Evolutionary conservation across 2,113 vertebrate species (phyloP).

Genomic region (Oriolus oriolus): DNA sequence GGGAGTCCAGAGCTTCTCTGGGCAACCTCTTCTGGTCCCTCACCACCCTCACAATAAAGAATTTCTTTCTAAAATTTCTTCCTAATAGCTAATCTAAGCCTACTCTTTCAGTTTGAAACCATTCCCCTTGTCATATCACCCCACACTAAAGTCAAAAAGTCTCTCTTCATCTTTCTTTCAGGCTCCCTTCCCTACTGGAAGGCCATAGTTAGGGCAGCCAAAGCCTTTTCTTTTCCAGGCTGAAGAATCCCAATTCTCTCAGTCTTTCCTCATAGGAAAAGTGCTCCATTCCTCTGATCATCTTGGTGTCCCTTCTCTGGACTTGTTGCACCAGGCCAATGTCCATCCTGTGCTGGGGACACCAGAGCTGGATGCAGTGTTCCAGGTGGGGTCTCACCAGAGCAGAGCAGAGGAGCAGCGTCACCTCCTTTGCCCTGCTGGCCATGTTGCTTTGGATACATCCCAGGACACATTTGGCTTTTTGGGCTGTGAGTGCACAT

Average conservation of each 20-base stretch:
- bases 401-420: background rate
- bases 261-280: background rate
- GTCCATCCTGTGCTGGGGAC: background rate
- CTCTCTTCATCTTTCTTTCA: background rate
- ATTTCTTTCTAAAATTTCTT: background rate
- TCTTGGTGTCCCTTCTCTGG: background rate
- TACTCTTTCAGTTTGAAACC: background rate
- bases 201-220: background rate
- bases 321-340: background rate
- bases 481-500: rapidly evolving
- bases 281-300: background rate
- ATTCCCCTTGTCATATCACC: background rate
- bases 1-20: background rate
- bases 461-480: background rate
- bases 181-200: background rate
- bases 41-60: background rate
- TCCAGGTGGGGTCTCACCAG: background rate
- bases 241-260: background rate
- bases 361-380: background rate
- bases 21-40: background rate
- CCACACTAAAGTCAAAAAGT: background rate
- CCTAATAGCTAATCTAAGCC: background rate
- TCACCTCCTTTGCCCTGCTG: background rate
- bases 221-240: background rate
- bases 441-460: rapidly evolving